Evolutionary conservation across 2,113 vertebrate species (phyloP).

Genomic region (Albula goreensis): DNA sequence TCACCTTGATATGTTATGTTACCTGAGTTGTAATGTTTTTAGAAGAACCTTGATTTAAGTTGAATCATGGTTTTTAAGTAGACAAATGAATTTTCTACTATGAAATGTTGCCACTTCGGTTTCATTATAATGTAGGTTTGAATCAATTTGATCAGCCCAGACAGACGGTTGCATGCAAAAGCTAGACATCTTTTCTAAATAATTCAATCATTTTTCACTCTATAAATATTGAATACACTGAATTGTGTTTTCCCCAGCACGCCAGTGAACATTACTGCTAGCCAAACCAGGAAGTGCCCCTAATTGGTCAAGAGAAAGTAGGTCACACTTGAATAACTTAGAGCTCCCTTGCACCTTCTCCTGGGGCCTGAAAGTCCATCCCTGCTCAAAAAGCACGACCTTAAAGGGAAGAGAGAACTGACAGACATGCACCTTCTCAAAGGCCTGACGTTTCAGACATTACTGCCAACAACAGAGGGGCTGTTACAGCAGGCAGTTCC

Average conservation of each 20-base stretch:
- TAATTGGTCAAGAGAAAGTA: constrained; percentile 29
- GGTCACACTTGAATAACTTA: constrained; percentile 25
- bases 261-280: constrained; percentile 3
- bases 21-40: too few species aligned
- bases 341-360: neutral
- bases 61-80: too few species aligned
- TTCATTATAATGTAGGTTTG: neutral
- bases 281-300: neutral
- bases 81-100: too few species aligned
- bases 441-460: neutral
- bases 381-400: neutral
- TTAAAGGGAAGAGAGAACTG: neutral
- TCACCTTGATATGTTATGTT: too few species aligned
- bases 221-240: constrained; percentile 26
- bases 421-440: neutral
- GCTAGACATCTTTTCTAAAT: constrained; percentile 23
- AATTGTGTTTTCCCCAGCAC: constrained; percentile 23
- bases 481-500: too few species aligned
- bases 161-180: neutral
- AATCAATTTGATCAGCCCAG: constrained; percentile 10
- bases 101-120: too few species aligned
- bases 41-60: too few species aligned
- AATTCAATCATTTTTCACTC: constrained; percentile 24
- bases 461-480: neutral
- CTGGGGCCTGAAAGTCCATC: neutral